Evolutionary conservation across 2,797 vertebrate genomes (phyloP).

Genomic region (Anabas testudineus): DNA sequence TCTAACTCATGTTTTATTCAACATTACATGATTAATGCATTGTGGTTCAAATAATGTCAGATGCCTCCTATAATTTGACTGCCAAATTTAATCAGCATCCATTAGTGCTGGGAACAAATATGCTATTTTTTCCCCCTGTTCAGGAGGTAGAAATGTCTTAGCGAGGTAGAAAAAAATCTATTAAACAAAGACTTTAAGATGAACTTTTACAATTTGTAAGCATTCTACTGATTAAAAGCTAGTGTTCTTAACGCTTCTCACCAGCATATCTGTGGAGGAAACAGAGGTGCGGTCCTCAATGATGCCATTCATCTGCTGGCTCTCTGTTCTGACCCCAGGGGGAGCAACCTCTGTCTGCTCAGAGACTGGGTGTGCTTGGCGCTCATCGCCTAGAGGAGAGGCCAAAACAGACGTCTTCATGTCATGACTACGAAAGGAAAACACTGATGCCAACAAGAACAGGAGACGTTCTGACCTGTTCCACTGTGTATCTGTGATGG

Average conservation of each 20-base stretch:
- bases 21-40: no score
- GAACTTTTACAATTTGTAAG: no score
- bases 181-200: neutral
- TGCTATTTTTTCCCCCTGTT: neutral
- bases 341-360: constrained; percentile 77
- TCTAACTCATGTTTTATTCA: no score
- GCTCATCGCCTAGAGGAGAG: constrained; percentile 58
- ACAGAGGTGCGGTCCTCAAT: constrained; percentile 92
- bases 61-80: neutral
- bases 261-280: constrained; percentile 94
- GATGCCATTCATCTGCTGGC: constrained; percentile 92
- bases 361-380: constrained; percentile 60
- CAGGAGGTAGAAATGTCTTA: neutral
- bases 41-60: neutral
- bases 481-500: constrained; percentile 19
- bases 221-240: neutral
- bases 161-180: neutral
- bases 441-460: neutral
- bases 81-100: no score
- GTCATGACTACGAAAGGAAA: neutral
- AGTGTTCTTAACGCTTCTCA: constrained; percentile 64
- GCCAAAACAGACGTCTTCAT: neutral
- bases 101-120: neutral
- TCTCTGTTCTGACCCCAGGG: constrained; percentile 79
- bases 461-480: constrained; percentile 43